Percentiles rank a stretch among this genome's conserved stretches.
phyloP scores from a whole-genome alignment of 2,113 vertebrate species.

The Corythaixoides concolor region DNA sequence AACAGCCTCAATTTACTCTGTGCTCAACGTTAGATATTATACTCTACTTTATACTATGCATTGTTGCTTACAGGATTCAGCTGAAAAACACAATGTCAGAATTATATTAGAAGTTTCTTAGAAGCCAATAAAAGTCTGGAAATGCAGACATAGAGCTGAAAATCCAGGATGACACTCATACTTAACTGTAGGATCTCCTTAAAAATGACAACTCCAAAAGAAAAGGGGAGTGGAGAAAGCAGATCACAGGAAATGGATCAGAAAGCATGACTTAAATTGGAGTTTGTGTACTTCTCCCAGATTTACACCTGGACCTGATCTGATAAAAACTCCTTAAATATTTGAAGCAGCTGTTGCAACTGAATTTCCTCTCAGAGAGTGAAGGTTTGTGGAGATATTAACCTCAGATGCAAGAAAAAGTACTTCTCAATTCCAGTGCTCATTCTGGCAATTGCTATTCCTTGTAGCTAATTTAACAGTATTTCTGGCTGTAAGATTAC shows the following conservation, averaged over 20 bases:
- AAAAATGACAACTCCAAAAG: neutral
- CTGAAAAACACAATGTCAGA: neutral
- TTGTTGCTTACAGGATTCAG: neutral
- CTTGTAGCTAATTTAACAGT: neutral
- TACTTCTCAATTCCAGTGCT: neutral
- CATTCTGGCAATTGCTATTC: neutral
- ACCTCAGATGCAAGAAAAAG: neutral
- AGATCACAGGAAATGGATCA: neutral
- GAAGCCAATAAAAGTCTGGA: neutral
- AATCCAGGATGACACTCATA: neutral
- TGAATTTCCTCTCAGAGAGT: neutral
- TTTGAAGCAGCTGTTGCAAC: neutral
- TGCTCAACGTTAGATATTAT: neutral
- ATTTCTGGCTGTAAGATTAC: constrained; percentile 18
- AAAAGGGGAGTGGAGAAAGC: neutral
- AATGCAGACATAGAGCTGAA: neutral
- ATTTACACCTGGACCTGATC: neutral
- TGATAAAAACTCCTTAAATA: neutral
- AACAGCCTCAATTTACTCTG: neutral
- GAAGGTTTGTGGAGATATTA: neutral
- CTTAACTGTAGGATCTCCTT: neutral
- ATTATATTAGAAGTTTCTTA: neutral
- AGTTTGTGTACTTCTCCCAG: neutral
- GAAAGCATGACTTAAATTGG: neutral
- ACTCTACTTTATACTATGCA: neutral